phyloP scores from a whole-genome alignment of 2,797 vertebrate genomes.

The Prunella strophiata region DNA sequence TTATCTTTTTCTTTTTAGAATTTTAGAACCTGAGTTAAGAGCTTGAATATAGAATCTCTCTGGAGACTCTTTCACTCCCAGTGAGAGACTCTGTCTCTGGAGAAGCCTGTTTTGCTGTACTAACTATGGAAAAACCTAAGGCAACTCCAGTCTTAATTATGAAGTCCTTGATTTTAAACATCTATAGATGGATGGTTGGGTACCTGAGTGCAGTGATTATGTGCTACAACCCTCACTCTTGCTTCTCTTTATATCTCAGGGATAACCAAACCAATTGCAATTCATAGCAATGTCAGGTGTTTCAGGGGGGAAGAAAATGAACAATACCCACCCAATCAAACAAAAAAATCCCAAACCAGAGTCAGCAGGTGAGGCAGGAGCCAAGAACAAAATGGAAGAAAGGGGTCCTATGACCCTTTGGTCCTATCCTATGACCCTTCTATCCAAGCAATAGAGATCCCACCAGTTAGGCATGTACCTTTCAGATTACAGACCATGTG shows the following conservation, averaged over 20 bases:
- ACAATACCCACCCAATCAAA: background rate
- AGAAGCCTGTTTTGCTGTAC: background rate
- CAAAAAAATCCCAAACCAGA: background rate
- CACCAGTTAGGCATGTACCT: background rate
- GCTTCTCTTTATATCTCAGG: background rate
- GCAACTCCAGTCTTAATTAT: background rate
- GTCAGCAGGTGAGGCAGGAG: background rate
- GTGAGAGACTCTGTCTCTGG: background rate
- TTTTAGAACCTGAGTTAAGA: background rate
- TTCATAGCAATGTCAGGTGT: background rate
- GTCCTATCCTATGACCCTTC: background rate
- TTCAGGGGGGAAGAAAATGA: background rate
- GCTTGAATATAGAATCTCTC: background rate
- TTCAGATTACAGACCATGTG: background rate
- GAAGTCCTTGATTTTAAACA: background rate
- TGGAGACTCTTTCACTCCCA: background rate
- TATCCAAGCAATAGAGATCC: background rate
- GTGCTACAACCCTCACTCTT: background rate
- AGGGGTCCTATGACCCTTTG: background rate
- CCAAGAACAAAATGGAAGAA: background rate
- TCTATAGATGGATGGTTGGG: background rate
- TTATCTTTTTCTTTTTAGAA: background rate
- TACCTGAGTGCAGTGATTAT: background rate
- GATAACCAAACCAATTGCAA: background rate
- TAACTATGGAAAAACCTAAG: background rate